A percentile compares a stretch with the other conserved stretches of the same genome.
phyloP scores from a whole-genome alignment of 2,797 vertebrate species.

The Ceryle rudis region DNA sequence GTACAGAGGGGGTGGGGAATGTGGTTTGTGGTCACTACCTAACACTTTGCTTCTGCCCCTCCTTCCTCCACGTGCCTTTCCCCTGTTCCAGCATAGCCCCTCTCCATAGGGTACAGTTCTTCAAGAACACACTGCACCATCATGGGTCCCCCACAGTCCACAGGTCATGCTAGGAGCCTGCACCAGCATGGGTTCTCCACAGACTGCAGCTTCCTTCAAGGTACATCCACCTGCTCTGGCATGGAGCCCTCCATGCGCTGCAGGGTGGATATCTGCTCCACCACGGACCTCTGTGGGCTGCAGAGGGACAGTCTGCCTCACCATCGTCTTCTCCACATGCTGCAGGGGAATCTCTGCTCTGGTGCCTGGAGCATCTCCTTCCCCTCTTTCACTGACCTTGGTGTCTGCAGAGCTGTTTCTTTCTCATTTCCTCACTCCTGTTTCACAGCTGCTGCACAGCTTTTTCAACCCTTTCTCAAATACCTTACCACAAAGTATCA shows the following conservation, averaged over 20 bases:
- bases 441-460: background rate
- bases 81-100: accelerated
- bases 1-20: background rate
- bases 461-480: background rate
- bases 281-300: background rate
- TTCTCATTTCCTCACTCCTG: too few species aligned
- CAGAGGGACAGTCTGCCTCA: background rate
- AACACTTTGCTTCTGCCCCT: background rate
- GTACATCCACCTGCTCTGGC: too few species aligned
- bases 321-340: background rate
- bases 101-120: background rate
- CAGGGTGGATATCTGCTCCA: too few species aligned
- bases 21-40: background rate
- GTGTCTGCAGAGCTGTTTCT: too few species aligned
- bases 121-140: background rate
- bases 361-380: accelerated
- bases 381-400: too few species aligned
- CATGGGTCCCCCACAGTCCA: too few species aligned
- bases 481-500: too few species aligned
- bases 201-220: too few species aligned
- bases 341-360: background rate
- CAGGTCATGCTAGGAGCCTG: background rate
- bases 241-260: too few species aligned
- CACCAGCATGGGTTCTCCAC: too few species aligned
- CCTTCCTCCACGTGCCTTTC: background rate